Percentiles rank a stretch among this genome's conserved stretches.
Evolutionary conservation across 2,113 vertebrate genomes (phyloP).

Genomic region (Cavia porcellus): DNA sequence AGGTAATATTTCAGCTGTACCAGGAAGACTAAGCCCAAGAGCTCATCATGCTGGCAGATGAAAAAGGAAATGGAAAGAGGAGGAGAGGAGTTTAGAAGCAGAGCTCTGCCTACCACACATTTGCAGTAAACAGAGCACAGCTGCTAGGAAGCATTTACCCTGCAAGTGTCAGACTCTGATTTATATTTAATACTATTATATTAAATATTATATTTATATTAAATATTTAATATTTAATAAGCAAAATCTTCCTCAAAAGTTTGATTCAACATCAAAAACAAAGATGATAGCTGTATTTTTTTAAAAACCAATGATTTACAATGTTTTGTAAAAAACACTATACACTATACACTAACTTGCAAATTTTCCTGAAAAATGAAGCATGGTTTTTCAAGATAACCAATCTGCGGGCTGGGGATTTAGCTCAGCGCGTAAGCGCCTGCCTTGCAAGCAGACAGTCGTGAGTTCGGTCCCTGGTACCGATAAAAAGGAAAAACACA

Average conservation of each 20-base stretch:
- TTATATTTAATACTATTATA: slow-evolving; percentile 10
- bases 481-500: too few relatives aligned
- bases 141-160: slow-evolving; percentile 27
- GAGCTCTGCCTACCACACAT: neutral
- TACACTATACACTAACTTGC: neutral
- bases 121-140: neutral
- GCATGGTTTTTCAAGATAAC: neutral
- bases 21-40: slow-evolving; percentile 20
- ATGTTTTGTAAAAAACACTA: neutral
- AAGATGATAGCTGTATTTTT: neutral
- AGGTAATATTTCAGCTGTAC: neutral
- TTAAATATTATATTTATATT: too few relatives aligned
- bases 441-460: too few relatives aligned
- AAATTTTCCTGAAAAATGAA: slow-evolving; percentile 51
- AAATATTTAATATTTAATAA: slow-evolving; percentile 1
- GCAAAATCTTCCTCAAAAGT: slow-evolving; percentile 37
- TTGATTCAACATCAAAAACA: slow-evolving; percentile 20
- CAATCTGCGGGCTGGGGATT: neutral
- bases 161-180: neutral
- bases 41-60: neutral
- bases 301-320: neutral
- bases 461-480: too few relatives aligned
- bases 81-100: neutral
- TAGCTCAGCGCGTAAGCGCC: too few relatives aligned
- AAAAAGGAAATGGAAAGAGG: neutral